Evolutionary conservation across 1,140 invertebrate species (phyloP), one percentile per base, ranked within the genome.

Genomic region (Venustaconcha ellipsiformis): DNA sequence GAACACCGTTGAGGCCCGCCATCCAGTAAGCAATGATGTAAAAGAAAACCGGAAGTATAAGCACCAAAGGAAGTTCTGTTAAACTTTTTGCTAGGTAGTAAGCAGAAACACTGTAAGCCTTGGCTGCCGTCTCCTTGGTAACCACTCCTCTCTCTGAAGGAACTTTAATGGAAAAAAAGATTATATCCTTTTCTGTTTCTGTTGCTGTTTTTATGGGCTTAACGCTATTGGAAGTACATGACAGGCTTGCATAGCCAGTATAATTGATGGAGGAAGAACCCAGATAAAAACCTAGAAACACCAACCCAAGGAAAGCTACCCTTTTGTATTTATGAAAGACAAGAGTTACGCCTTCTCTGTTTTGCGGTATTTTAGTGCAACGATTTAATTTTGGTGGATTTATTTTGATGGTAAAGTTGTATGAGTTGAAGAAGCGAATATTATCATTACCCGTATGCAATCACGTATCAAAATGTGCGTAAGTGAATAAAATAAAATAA

Each of bases 81-180:
- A 95, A 92, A 94, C 95, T 95, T 91, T 96, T 96, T 66, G 95
- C 95, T 82, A 95, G 86, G 89, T 96, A 96, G 87, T 95, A 96
- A 12, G 95, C 94, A 37, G 95, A 96, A 57, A 96, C 90, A 67
- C 95, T 91, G 87, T 96, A 96, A 57, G 95, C 94, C 55, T 95
- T 95, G 20, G 94, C 94, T 77, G 93, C 90, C 72, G 95, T 89
- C 89, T 96, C 95, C 87, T 96, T 96, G 85, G 94, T 94, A 71
- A 96, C 94, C 2, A 96, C 94, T 89, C 95, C 94, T 84, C 94
- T 91, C 89, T 96, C 95, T 58, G 93, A 92, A 68, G 95, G 95
- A 92, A 95, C 95, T 96, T 86, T 48, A 91, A 82, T 67, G 17
- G n/a, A 72, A 23, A 30, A 23, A 18, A 23, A 8, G 18, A n/a